Evolutionary conservation across 1,140 invertebrate genomes (phyloP).

Genomic region (Hormaphis cornu): DNA sequence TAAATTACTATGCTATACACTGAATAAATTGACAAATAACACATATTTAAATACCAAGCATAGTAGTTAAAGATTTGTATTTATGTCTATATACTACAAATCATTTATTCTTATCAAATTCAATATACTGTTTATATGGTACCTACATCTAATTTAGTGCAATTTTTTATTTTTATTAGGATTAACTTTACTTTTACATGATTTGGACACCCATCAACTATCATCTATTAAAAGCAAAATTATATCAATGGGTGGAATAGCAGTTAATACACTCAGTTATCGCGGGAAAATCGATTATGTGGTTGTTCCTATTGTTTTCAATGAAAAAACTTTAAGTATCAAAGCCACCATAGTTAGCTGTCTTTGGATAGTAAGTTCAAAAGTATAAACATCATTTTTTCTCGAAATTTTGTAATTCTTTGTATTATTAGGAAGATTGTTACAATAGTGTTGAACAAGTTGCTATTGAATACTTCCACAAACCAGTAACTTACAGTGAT

Average conservation of each 20-base stretch:
- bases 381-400: background rate
- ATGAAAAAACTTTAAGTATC: slow-evolving; percentile 7
- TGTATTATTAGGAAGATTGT: slow-evolving; percentile 49
- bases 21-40: too few species aligned
- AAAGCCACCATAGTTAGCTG: slow-evolving; percentile 15
- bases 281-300: slow-evolving; percentile 10
- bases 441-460: slow-evolving; percentile 43
- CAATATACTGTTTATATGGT: too few species aligned
- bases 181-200: slow-evolving; percentile 1
- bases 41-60: too few species aligned
- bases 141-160: too few species aligned
- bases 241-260: slow-evolving; percentile 17
- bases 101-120: too few species aligned
- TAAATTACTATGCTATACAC: too few species aligned
- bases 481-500: slow-evolving; percentile 46
- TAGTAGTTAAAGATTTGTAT: too few species aligned
- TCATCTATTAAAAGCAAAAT: slow-evolving; percentile 21
- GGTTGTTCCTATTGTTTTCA: slow-evolving; percentile 23
- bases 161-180: background rate
- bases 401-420: background rate
- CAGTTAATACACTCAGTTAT: slow-evolving; percentile 10
- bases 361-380: slow-evolving; percentile 24
- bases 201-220: slow-evolving; percentile 9
- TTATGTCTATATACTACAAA: too few species aligned
- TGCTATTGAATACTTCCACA: slow-evolving; percentile 54